Evolutionary conservation across 2,888 invertebrate genomes (phyloP).

Genomic region (Xanthia icteritia): DNA sequence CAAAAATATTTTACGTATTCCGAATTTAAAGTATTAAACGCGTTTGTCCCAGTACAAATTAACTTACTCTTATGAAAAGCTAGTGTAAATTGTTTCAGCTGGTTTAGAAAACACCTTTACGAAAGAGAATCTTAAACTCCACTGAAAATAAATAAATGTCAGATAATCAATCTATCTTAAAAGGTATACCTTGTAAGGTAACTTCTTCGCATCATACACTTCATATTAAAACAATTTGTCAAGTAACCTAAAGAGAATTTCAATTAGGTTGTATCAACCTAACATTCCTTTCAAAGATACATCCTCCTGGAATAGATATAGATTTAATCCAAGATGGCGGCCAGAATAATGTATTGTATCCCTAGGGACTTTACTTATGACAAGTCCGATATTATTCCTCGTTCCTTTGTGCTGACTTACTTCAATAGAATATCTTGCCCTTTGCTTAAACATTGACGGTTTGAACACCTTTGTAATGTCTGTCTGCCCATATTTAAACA

Average conservation of each 20-base stretch:
- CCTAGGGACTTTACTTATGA: slow-evolving; percentile 15
- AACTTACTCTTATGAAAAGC: no score
- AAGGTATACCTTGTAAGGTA: not conserved
- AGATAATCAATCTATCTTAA: not conserved
- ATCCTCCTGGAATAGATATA: slow-evolving; percentile 2
- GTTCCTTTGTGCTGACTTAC: slow-evolving; percentile 27
- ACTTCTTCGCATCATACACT: not conserved
- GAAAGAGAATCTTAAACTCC: no score
- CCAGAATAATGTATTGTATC: slow-evolving; percentile 25
- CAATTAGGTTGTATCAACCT: slow-evolving; percentile 1
- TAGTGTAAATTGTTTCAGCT: not conserved
- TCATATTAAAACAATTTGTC: slow-evolving; percentile 7
- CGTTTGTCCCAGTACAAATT: not conserved
- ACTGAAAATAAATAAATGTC: not conserved
- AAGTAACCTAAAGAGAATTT: not conserved
- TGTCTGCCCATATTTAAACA: slow-evolving; percentile 29
- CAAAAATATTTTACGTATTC: not conserved
- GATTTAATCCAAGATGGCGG: slow-evolving; percentile 34
- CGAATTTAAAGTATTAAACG: not conserved
- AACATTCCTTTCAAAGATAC: slow-evolving; percentile 31
- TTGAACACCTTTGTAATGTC: slow-evolving; percentile 20
- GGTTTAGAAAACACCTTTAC: not conserved
- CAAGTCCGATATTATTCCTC: slow-evolving; percentile 16
- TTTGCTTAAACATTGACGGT: slow-evolving; percentile 26
- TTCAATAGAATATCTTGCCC: slow-evolving; percentile 26